Base-by-base conservation (phyloP, 2,797 vertebrate genomes). In the Epinephelus malabaricus region DNA sequence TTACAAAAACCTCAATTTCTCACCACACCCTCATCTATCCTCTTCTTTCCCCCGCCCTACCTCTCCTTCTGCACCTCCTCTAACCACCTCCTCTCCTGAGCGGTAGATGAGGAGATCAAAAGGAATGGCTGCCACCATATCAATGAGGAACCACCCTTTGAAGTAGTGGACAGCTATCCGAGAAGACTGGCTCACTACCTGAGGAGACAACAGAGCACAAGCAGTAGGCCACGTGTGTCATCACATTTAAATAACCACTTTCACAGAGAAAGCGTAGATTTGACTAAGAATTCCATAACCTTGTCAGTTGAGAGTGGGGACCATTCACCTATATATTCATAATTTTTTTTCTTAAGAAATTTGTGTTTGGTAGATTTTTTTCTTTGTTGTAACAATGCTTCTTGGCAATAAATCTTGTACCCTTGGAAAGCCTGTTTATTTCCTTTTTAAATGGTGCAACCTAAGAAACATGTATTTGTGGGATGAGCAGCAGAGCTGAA, bases 111-210 rank as follows among this genome's bases (percentile, higher is more conserved):
- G 96, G 76, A 98, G 92, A 81, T 98, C 97, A 0, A 98, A 98
- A 71, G 97, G 97, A 83, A 98, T 98, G 86, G 97, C 97, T 0
- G 97, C 97, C 84, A 98, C 97, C 96, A 98, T 97, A 92, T 98
- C 97, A 0, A 98, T 98, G 83, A 98, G 97, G 89, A 98, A 98
- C 97, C 97, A 98, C 68, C 97, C 97, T 89, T 98, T 98, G 92
- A 98, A 97, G 93, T 98, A 98, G 82, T 98, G 96, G 79, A 97
- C 96, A 0, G 97, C 97, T 0, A 98, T 98, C 84, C 95, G 95
- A 63, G 91, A 94, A 0, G 97, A 97, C 78, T 97, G 97, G 91
- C 97, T 98, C 40, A 98, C 97, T 91, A 98, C 97, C 93, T 98
- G 59, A 38, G 11, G 25, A 81, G 53, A 69, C 63, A 38, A 69